These are phyloP conservation scores for Thaleichthys pacificus DNA, from an alignment of 2,797 vertebrate genomes.

Conservation along the genomic window DNA sequence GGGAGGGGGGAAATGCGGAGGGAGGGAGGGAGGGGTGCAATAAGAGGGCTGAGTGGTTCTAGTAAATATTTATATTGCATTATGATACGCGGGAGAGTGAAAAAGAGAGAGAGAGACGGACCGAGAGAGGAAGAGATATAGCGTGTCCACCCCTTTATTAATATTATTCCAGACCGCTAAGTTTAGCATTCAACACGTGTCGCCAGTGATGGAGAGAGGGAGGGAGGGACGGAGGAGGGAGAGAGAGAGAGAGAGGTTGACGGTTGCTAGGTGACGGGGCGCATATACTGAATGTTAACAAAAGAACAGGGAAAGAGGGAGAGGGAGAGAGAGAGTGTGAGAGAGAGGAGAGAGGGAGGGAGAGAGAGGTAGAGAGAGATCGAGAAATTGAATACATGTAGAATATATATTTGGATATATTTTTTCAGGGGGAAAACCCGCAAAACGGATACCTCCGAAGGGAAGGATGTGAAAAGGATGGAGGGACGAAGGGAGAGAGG, in stretches of 20 bases:
- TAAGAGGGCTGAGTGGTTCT: slow-evolving; percentile 75
- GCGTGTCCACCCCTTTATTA: slow-evolving; percentile 76
- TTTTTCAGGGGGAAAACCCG: slow-evolving; percentile 73
- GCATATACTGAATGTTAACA: slow-evolving; percentile 89
- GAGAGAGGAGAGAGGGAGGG: slow-evolving; percentile 54
- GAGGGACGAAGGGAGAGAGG: slow-evolving; percentile 80
- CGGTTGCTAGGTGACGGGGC: slow-evolving; percentile 85
- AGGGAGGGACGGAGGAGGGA: slow-evolving; percentile 51
- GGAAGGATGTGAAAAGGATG: slow-evolving; percentile 82
- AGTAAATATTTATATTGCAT: slow-evolving; percentile 87
- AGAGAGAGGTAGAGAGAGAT: slow-evolving; percentile 67
- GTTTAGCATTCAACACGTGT: slow-evolving; percentile 90
- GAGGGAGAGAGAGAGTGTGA: slow-evolving; percentile 53
- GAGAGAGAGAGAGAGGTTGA: no score
- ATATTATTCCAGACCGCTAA: slow-evolving; percentile 82
- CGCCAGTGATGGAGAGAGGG: slow-evolving; percentile 77
- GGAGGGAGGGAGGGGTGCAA: slow-evolving; percentile 45
- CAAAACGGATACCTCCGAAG: slow-evolving; percentile 80
- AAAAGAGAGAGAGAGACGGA: slow-evolving; percentile 39
- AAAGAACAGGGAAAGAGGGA: slow-evolving; percentile 80
- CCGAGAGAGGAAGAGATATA: slow-evolving; percentile 51
- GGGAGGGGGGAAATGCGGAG: slow-evolving; percentile 39
- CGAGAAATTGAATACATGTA: slow-evolving; percentile 82
- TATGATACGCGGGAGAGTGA: slow-evolving; percentile 72
- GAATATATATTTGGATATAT: slow-evolving; percentile 73